Conservation (phyloP, 2,888 invertebrate species). For the Aleiodes leptofemur region DNA sequence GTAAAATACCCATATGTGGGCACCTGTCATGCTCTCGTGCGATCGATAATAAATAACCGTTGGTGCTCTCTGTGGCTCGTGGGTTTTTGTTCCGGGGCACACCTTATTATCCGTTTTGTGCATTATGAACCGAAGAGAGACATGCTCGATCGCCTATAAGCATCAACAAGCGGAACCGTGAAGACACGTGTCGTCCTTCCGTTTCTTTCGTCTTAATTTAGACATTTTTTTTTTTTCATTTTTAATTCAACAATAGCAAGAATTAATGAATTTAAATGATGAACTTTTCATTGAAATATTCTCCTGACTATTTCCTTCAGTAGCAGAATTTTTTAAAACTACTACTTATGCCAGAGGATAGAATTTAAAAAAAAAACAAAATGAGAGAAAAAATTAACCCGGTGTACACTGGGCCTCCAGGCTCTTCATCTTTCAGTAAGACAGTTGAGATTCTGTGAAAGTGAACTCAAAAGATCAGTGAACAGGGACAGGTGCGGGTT, state of each 20-base stretch:
- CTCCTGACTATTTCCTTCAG: not conserved
- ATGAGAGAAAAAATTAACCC: not conserved
- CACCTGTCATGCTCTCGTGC: constrained; percentile 41
- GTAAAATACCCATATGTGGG: constrained; percentile 32
- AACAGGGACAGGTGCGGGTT: constrained; percentile 22
- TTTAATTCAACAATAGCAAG: not conserved
- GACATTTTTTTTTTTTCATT: not conserved
- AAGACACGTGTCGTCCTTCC: constrained; percentile 70
- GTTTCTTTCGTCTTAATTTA: constrained; percentile 38
- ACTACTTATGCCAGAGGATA: not conserved
- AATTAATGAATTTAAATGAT: too few species aligned
- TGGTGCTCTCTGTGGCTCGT: constrained; percentile 44
- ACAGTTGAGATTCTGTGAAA: constrained; percentile 19
- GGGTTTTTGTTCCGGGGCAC: constrained; percentile 28
- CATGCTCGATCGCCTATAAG: constrained; percentile 46
- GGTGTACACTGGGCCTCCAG: not conserved
- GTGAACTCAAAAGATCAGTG: constrained; percentile 18
- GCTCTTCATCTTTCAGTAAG: not conserved
- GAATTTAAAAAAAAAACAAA: not conserved
- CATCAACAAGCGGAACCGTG: constrained; percentile 53
- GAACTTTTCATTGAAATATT: too few species aligned
- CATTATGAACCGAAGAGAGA: constrained; percentile 36
- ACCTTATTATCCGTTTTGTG: constrained; percentile 35
- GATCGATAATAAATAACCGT: constrained; percentile 63
- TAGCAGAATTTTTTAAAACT: not conserved